Evolutionary conservation across 2,888 invertebrate species (phyloP), one percentile per base, ranked within the genome.

Genomic region (Oligia latruncula): DNA sequence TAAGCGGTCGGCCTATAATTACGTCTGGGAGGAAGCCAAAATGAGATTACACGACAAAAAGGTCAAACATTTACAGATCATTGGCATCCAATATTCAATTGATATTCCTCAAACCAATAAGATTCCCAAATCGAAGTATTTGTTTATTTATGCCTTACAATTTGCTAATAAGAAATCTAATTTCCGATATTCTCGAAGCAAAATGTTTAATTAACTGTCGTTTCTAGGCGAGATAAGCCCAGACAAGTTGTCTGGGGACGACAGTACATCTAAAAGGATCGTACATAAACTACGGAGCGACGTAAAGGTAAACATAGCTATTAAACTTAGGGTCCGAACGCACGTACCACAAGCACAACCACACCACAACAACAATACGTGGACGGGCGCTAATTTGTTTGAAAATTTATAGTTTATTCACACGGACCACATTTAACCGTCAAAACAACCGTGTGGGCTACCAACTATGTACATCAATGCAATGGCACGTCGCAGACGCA

Each of bases 231-330:
- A 97, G 80, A 87, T 90, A 80, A 95, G 95, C 88, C 96, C 96
- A 55, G 96, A 96, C 49, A 96, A 95, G 89, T 74, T 91, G 81
- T 91, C 96, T n/a, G 97, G 97, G 49, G 97, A 97, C 87, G 98
- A 98, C 89, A 98, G 97, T 92, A 97, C 97, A 64, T 97, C 98
- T 23, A 98, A 98, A 93, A 97, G 98, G 87, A 98, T 99, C 87
- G 98, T 99, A 23, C 98, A 98, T 90, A 98, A 98, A 94, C 96
- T 99, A 73, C 98, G 98, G 86, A 98, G 98, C 90, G 99, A 99
- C 94, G 99, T 98, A 5, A 98, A 98, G 95, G 97, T 97, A 95
- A 90, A 89, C 81, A 80, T 76, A 29, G 23, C 11, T 52, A 35
- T 64, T 43, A 68, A 68, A 1, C 15, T 52, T 35, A 23, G 20